Evolutionary conservation across 2,888 invertebrate genomes (phyloP).

Genomic region (Apotomis betuletana): DNA sequence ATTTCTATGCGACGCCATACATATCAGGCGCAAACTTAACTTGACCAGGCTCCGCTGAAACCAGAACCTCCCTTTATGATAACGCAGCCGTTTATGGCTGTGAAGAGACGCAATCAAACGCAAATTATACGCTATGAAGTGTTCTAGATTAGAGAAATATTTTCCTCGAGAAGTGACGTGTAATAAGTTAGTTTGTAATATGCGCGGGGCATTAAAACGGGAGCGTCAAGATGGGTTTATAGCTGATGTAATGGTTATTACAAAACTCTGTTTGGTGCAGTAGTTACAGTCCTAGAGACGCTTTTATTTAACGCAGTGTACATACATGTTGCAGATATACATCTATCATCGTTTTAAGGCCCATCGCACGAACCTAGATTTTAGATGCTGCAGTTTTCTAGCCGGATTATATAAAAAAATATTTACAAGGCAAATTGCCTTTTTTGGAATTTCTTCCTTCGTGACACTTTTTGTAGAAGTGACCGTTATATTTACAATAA

Average conservation of each 20-base stretch:
- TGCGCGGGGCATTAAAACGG: constrained; percentile 35
- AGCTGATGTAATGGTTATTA: constrained; percentile 10
- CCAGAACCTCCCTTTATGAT: constrained; percentile 46
- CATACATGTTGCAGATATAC: too few species aligned
- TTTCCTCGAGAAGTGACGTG: constrained; percentile 16
- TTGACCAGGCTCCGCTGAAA: constrained; percentile 36
- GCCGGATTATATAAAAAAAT: too few species aligned
- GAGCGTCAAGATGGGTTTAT: constrained; percentile 19
- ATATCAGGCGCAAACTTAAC: too few species aligned
- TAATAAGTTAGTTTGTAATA: constrained; percentile 13
- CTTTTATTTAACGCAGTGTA: too few species aligned
- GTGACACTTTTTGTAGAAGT: too few species aligned
- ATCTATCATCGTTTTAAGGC: too few species aligned
- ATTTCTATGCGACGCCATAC: too few species aligned
- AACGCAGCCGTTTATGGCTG: constrained; percentile 45
- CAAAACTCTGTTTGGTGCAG: background rate
- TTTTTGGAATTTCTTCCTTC: too few species aligned
- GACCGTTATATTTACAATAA: too few species aligned
- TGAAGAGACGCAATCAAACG: constrained; percentile 43
- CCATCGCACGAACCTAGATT: too few species aligned
- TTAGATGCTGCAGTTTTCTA: too few species aligned
- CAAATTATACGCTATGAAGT: constrained; percentile 32
- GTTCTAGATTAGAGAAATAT: constrained; percentile 23
- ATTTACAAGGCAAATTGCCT: too few species aligned
- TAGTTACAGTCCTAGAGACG: background rate